phyloP scores from a whole-genome alignment of 1,140 invertebrate genomes.

The Hycleus cichorii region DNA sequence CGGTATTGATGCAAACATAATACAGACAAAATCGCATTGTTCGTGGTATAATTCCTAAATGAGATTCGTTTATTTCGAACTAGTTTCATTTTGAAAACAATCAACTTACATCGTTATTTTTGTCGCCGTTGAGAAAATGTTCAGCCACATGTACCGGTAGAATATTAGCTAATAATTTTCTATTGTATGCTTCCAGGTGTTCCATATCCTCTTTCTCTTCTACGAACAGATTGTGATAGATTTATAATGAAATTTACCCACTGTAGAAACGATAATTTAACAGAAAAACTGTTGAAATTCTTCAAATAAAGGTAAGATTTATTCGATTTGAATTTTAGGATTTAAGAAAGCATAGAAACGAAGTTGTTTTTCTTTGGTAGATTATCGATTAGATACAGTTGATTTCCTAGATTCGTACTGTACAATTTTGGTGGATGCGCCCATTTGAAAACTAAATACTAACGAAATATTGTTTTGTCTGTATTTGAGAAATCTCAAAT shows the following conservation, averaged over 20 bases:
- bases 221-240: slow-evolving; percentile 28
- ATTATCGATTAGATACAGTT: too few species aligned
- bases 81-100: neutral
- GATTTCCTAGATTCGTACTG: too few species aligned
- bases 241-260: too few species aligned
- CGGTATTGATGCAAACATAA: slow-evolving; percentile 93
- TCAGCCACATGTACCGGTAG: slow-evolving; percentile 89
- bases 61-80: slow-evolving; percentile 5
- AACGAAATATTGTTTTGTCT: neutral
- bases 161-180: slow-evolving; percentile 90
- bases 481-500: too few species aligned
- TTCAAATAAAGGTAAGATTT: too few species aligned
- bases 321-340: too few species aligned
- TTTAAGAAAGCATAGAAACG: too few species aligned
- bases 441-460: neutral
- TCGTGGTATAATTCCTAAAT: slow-evolving; percentile 88
- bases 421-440: neutral
- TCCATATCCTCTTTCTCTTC: slow-evolving; percentile 94
- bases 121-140: slow-evolving; percentile 80
- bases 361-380: too few species aligned
- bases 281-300: too few species aligned
- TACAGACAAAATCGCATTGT: slow-evolving; percentile 89
- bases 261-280: too few species aligned
- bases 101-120: slow-evolving; percentile 67
- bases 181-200: slow-evolving; percentile 86